Conservation (phyloP, 1,140 invertebrate genomes). For the Saxidomus purpurata region DNA sequence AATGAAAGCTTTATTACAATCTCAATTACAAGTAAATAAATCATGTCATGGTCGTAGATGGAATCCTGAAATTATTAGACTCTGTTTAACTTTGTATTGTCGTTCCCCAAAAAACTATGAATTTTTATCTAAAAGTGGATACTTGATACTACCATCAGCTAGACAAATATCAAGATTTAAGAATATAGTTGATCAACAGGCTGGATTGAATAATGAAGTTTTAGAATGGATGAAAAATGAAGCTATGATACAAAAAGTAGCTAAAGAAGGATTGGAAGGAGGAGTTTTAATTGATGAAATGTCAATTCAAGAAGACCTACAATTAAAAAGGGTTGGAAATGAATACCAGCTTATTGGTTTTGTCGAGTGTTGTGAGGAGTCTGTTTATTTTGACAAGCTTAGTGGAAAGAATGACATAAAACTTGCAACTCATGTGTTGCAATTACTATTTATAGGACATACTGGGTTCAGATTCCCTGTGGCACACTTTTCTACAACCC, state of each 20-base stretch:
- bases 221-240: slow-evolving; percentile 68
- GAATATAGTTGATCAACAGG: slow-evolving; percentile 52
- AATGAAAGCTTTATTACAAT: neutral
- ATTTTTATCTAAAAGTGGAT: slow-evolving; percentile 39
- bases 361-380: slow-evolving; percentile 1
- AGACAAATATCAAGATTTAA: slow-evolving; percentile 58
- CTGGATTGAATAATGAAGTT: slow-evolving; percentile 61
- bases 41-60: slow-evolving; percentile 36
- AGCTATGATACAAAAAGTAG: slow-evolving; percentile 33
- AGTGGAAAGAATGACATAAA: neutral
- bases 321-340: slow-evolving; percentile 30
- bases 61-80: slow-evolving; percentile 36
- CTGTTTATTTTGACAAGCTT: neutral
- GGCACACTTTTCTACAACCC: slow-evolving; percentile 48
- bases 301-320: slow-evolving; percentile 60
- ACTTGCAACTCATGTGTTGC: slow-evolving; percentile 59
- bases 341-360: neutral
- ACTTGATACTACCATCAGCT: slow-evolving; percentile 64
- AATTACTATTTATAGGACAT: slow-evolving; percentile 61
- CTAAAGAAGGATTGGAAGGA: slow-evolving; percentile 53
- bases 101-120: slow-evolving; percentile 59
- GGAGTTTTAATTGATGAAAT: slow-evolving; percentile 68
- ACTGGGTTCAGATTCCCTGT: slow-evolving; percentile 64
- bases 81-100: slow-evolving; percentile 59
- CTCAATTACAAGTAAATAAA: neutral